phyloP scores from a whole-genome alignment of 2,888 invertebrate genomes.

The Artemia sinica region DNA sequence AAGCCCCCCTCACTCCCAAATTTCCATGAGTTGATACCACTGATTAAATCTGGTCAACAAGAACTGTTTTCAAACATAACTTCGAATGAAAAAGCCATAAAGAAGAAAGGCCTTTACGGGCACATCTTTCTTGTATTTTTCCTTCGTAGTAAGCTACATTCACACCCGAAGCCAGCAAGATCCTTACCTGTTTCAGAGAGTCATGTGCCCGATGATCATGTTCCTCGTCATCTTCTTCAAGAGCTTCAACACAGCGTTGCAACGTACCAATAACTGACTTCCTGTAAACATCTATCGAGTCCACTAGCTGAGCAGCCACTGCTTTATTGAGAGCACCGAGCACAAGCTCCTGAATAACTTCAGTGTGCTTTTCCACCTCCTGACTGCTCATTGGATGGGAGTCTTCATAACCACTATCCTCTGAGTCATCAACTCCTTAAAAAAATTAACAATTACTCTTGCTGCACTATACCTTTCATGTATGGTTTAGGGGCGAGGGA shows the following conservation, averaged over 20 bases:
- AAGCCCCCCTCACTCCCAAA: too few relatives aligned
- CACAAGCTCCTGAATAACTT: conserved; percentile 58
- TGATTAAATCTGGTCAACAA: too few relatives aligned
- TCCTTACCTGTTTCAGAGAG: conserved; percentile 50
- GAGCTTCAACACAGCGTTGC: conserved; percentile 50
- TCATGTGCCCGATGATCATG: conserved; percentile 44
- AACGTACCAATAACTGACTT: conserved; percentile 68
- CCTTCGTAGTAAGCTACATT: too few relatives aligned
- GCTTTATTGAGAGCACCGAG: conserved; percentile 52
- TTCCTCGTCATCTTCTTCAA: conserved; percentile 39
- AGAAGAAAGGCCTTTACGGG: too few relatives aligned
- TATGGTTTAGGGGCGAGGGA: too few relatives aligned
- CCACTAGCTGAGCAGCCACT: conserved; percentile 56
- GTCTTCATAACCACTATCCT: conserved; percentile 25
- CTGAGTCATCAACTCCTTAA: conserved; percentile 9
- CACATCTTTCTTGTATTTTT: too few relatives aligned
- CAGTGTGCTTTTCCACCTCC: conserved; percentile 40
- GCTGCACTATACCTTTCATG: too few relatives aligned
- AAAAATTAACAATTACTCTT: too few relatives aligned
- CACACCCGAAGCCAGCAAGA: too few relatives aligned
- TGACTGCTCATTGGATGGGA: conserved; percentile 29
- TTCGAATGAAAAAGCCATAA: too few relatives aligned
- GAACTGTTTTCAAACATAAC: too few relatives aligned
- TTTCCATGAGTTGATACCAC: too few relatives aligned
- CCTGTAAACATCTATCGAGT: conserved; percentile 60